Evolutionary conservation across 2,797 vertebrate genomes (phyloP).

Genomic region (Percopsis omiscomaycus): DNA sequence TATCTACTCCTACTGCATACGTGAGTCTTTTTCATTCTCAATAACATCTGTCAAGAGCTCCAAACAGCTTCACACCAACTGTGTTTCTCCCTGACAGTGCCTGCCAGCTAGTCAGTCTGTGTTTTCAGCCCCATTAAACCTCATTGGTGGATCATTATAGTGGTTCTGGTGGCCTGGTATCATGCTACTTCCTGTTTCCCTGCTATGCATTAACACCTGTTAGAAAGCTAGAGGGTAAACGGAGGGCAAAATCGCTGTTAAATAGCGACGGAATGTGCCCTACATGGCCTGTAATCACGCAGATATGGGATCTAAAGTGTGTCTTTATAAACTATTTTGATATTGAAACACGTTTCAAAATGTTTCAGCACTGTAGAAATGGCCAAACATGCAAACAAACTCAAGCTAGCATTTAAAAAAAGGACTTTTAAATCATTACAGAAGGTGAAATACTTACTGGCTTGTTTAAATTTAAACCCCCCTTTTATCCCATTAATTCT

Average conservation of each 20-base stretch:
- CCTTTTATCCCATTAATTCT: slow-evolving; percentile 34
- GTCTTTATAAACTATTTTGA: slow-evolving; percentile 1
- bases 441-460: slow-evolving; percentile 11
- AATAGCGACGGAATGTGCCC: slow-evolving; percentile 30
- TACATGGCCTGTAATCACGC: too few relatives aligned
- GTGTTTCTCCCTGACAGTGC: slow-evolving; percentile 58
- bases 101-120: slow-evolving; percentile 65
- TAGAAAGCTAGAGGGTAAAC: slow-evolving; percentile 54
- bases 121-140: slow-evolving; percentile 74
- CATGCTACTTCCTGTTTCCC: slow-evolving; percentile 54
- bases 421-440: slow-evolving; percentile 36
- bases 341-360: slow-evolving; percentile 13
- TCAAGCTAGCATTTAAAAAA: slow-evolving; percentile 19
- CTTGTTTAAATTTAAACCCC: slow-evolving; percentile 4
- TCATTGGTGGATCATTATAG: slow-evolving; percentile 64
- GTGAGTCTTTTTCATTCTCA: neutral
- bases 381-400: neutral
- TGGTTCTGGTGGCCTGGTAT: slow-evolving; percentile 46
- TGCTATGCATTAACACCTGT: slow-evolving; percentile 52
- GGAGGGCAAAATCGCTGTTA: slow-evolving; percentile 50
- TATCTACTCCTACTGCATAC: neutral
- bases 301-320: too few relatives aligned
- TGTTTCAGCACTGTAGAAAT: neutral
- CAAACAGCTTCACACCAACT: slow-evolving; percentile 67
- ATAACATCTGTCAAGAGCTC: slow-evolving; percentile 71